Evolutionary conservation across 53 echinoderm and acorn worm genomes (phyloP).

Genomic region (Stichopus horrens): DNA sequence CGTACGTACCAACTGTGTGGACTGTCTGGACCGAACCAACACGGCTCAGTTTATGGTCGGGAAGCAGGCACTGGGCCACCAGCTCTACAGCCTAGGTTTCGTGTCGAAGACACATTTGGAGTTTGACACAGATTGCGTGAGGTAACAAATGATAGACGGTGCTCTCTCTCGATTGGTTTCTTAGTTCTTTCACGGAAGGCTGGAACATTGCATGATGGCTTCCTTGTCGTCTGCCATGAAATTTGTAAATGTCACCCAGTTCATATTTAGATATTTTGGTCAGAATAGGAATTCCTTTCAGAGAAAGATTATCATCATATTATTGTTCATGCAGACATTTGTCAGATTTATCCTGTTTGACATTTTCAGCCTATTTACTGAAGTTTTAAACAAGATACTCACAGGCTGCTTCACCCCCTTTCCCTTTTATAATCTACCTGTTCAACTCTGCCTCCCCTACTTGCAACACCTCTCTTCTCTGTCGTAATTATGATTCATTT

Average conservation of each 20-base stretch:
- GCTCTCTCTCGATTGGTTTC: not conserved
- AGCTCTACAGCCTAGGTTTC: constrained; percentile 84
- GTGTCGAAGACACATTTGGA: constrained; percentile 70
- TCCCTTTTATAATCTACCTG: no score
- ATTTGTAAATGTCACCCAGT: not conserved
- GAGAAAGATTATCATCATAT: no score
- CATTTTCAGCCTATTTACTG: no score
- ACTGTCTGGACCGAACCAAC: constrained; percentile 95
- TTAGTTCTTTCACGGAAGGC: not conserved
- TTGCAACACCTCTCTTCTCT: no score
- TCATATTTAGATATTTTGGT: not conserved
- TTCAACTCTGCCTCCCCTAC: no score
- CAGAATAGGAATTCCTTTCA: no score
- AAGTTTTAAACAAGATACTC: no score
- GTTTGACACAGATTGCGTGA: constrained; percentile 89
- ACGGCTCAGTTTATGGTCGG: constrained; percentile 97
- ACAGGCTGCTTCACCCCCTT: no score
- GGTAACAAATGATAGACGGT: constrained; percentile 47
- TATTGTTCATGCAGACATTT: no score
- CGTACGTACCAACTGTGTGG: constrained; percentile 91
- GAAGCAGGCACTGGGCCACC: constrained; percentile 86
- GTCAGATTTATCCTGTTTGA: no score
- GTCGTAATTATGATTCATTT: no score
- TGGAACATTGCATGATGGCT: not conserved
- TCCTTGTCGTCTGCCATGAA: not conserved